Evolutionary conservation across 2,113 vertebrate species (phyloP).

Genomic region (Phycodurus eques): DNA sequence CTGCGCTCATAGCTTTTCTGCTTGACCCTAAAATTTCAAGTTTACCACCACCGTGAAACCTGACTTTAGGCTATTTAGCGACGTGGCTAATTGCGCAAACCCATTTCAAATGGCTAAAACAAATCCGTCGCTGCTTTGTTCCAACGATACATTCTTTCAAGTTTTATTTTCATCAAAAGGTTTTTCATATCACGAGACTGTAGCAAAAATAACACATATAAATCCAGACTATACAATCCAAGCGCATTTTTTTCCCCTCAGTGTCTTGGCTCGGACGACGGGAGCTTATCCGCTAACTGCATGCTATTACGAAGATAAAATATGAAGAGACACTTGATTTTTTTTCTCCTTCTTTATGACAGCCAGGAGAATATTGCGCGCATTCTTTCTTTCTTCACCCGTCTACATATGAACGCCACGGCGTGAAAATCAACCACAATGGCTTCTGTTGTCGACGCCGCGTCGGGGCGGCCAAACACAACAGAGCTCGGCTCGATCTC

Average conservation of each 20-base stretch:
- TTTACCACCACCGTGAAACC: too few relatives aligned
- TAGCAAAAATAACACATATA: conserved; percentile 1
- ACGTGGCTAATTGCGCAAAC: too few relatives aligned
- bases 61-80: too few relatives aligned
- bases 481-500: conserved; percentile 50
- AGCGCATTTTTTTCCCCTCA: conserved; percentile 1
- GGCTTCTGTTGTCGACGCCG: conserved; percentile 38
- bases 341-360: background rate
- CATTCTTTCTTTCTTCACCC: conserved; percentile 19
- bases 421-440: conserved; percentile 43
- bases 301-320: conserved; percentile 27
- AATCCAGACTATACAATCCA: conserved; percentile 2
- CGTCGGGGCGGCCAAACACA: conserved; percentile 20
- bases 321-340: conserved; percentile 18
- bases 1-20: too few relatives aligned
- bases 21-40: too few relatives aligned
- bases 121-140: background rate
- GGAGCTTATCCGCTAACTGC: conserved; percentile 40
- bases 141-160: background rate
- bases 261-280: conserved; percentile 19
- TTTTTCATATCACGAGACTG: background rate
- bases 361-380: background rate
- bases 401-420: conserved; percentile 28
- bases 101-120: too few relatives aligned
- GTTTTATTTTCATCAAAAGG: background rate